Percentiles rank a stretch among this genome's conserved stretches.
Evolutionary conservation across 2,797 vertebrate genomes (phyloP).

Genomic region (Anguilla anguilla): DNA sequence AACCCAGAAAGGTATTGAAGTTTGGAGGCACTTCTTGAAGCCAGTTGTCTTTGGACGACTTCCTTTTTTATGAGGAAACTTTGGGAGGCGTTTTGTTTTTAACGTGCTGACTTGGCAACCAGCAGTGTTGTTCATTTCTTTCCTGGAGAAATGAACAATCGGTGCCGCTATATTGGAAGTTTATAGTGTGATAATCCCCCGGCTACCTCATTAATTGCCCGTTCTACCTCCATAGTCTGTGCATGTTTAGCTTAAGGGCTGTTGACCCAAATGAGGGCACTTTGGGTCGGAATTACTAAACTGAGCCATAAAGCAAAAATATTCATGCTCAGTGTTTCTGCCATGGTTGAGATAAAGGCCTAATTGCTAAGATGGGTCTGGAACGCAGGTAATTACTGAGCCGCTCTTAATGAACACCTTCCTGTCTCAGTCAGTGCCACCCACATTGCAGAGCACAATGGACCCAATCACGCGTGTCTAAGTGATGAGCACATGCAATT

Average conservation of each 20-base stretch:
- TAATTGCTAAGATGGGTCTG: no score
- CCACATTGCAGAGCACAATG: no score
- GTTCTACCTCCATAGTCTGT: background rate
- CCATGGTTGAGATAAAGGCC: no score
- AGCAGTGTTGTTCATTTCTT: background rate
- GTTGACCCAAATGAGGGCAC: background rate
- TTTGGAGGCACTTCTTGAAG: background rate
- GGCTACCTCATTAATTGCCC: background rate
- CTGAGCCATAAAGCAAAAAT: no score
- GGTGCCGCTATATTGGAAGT: background rate
- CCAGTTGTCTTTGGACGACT: background rate
- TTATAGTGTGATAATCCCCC: background rate
- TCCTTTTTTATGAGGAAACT: background rate
- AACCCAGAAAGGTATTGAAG: background rate
- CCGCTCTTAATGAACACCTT: no score
- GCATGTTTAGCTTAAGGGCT: background rate
- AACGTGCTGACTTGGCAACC: background rate
- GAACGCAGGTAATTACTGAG: no score
- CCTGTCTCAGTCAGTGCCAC: no score
- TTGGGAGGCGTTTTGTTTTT: background rate
- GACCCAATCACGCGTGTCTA: no score
- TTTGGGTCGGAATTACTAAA: background rate
- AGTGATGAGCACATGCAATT: no score
- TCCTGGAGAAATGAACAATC: background rate
- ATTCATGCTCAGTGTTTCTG: no score